phyloP scores from a whole-genome alignment of 1,140 invertebrate species.

The Drosophila santomea region DNA sequence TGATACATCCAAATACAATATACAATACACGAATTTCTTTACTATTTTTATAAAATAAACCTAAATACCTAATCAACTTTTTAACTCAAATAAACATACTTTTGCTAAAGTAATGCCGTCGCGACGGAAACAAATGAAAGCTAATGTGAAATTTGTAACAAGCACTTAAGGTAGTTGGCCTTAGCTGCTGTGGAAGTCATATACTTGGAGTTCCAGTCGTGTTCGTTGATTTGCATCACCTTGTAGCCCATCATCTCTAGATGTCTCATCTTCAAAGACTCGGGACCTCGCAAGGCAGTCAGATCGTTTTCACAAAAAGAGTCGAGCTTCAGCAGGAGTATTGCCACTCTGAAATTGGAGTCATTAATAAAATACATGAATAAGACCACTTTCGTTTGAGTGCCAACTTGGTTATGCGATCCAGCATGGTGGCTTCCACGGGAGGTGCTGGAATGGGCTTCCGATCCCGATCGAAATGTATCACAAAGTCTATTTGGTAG shows the following conservation, averaged over 20 bases:
- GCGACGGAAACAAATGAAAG: neutral
- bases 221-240: constrained; percentile 86
- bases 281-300: constrained; percentile 83
- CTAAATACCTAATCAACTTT: constrained; percentile 2
- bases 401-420: constrained; percentile 77
- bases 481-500: constrained; percentile 83
- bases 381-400: neutral
- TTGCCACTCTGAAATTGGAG: constrained; percentile 75
- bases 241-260: constrained; percentile 87
- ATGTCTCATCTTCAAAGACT: constrained; percentile 86
- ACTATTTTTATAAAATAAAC: constrained; percentile 1
- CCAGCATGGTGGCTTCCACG: constrained; percentile 67
- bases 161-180: constrained; percentile 83
- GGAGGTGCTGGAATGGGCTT: constrained; percentile 58
- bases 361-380: neutral
- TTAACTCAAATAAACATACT: neutral
- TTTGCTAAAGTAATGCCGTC: neutral
- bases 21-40: constrained; percentile 9
- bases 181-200: constrained; percentile 79
- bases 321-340: constrained; percentile 80
- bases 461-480: constrained; percentile 75
- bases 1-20: neutral
- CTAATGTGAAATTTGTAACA: constrained; percentile 69
- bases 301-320: constrained; percentile 83
- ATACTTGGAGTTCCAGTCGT: constrained; percentile 86